Evolutionary conservation across 2,113 vertebrate genomes (phyloP).

Genomic region (Lepus americanus): DNA sequence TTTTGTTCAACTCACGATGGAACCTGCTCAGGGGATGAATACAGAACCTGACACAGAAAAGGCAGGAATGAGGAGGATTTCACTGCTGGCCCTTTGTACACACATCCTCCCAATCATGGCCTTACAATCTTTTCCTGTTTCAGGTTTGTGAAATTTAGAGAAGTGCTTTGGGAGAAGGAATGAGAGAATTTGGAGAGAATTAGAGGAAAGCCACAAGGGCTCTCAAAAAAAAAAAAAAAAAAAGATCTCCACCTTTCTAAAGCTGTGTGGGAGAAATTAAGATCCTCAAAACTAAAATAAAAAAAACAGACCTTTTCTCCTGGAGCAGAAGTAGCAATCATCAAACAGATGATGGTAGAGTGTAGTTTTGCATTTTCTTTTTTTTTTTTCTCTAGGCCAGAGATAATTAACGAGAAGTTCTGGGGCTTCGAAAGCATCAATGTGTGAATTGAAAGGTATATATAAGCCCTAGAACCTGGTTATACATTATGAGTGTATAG

Average conservation of each 20-base stretch:
- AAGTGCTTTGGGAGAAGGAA: background rate
- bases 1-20: background rate
- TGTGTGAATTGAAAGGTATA: background rate
- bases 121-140: background rate
- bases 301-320: background rate
- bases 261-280: background rate
- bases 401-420: background rate
- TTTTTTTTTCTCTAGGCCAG: background rate
- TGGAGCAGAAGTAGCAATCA: background rate
- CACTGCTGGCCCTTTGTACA: background rate
- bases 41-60: background rate
- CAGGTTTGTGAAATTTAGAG: conserved; percentile 29
- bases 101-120: conserved; percentile 8
- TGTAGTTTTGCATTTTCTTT: background rate
- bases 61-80: background rate
- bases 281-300: background rate
- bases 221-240: background rate
- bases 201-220: background rate
- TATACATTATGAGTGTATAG: background rate
- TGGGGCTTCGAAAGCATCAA: background rate
- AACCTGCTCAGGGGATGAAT: background rate
- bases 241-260: background rate
- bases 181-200: background rate
- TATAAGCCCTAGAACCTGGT: background rate
- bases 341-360: background rate